A percentile compares a stretch with the other conserved stretches of the same genome.
Conservation (phyloP, 2,797 vertebrate species). For the Paguma larvata region DNA sequence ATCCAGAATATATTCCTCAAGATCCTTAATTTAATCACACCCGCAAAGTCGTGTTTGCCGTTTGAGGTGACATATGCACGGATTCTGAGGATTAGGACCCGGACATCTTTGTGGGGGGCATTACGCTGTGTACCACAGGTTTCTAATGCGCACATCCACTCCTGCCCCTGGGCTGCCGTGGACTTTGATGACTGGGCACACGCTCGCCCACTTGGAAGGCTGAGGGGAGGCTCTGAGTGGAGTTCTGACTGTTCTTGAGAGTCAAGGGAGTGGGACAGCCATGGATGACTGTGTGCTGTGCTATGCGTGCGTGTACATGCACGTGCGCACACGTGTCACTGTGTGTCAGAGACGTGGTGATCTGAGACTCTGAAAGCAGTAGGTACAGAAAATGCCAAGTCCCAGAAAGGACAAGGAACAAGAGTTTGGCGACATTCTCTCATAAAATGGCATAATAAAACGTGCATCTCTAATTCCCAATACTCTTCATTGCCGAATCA, state of each 20-base stretch:
- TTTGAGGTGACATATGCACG: background rate
- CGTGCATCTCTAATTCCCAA: constrained; percentile 45
- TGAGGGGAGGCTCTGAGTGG: background rate
- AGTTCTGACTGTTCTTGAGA: background rate
- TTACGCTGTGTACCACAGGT: background rate
- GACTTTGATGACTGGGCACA: background rate
- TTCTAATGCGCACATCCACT: background rate
- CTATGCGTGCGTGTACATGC: too few species aligned
- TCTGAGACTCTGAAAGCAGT: background rate
- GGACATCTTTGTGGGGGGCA: background rate
- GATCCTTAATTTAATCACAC: background rate
- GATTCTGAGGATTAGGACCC: background rate
- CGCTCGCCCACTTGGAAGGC: background rate
- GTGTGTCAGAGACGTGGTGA: background rate
- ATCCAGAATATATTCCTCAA: background rate
- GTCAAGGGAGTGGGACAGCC: background rate
- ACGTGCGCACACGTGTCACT: background rate
- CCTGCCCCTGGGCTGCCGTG: background rate
- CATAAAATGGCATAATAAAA: constrained; percentile 65
- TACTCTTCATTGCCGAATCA: background rate
- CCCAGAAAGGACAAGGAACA: constrained; percentile 5
- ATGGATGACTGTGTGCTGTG: background rate
- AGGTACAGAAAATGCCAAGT: constrained; percentile 12
- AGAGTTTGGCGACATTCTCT: background rate
- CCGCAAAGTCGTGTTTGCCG: background rate